Base-by-base conservation (phyloP, 2,888 invertebrate species). In the Conchocele bisecta region DNA sequence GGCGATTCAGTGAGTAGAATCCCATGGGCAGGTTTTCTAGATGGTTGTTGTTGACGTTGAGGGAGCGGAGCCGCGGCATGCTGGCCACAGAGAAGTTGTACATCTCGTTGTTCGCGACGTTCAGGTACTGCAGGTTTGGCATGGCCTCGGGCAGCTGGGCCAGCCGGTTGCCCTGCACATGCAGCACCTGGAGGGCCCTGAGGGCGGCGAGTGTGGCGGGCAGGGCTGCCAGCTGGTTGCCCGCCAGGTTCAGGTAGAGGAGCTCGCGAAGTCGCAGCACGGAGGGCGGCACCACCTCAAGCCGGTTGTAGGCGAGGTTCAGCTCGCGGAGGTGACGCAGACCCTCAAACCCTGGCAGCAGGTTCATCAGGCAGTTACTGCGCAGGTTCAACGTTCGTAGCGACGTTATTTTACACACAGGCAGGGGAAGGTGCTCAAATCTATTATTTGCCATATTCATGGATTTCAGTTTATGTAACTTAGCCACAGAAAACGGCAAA, bases 1-100 rank as follows among this genome's bases (percentile, higher is more conserved):
- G 70, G 15, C 81, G 72, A 3, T 66, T 28, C 28, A 87, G 76
- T 26, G 84, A 79, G 64, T 83, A 89, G 2, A 89, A 44, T 7
- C 90, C 90, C 28, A 79, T 75, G 0, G 91, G 91, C 17, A 89
- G 65, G 28, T 85, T 79, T 50, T 86, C 88, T 60, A 91, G 78
- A 9, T 75, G 60, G 76, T 91, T 91, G 44, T 76, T 67, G 56
- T 79, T 83, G 3, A 81, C 84, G 69, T 86, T 86, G 15, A 91
- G 72, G n/a, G 85, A 81, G 28, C 81, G 82, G 22, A 91, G 79
- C 0, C 72, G 61, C 42, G 79, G 79, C 84, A 89, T 87, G 33
- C 81, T 70, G 1, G 75, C 75, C 20, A 90, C 84, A 15, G 90
- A 86, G 46, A 90, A 85, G 29, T 83, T 82, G n/a, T 72, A 72